phyloP scores from a whole-genome alignment of 2,797 vertebrate species.

The Galago senegalensis region DNA sequence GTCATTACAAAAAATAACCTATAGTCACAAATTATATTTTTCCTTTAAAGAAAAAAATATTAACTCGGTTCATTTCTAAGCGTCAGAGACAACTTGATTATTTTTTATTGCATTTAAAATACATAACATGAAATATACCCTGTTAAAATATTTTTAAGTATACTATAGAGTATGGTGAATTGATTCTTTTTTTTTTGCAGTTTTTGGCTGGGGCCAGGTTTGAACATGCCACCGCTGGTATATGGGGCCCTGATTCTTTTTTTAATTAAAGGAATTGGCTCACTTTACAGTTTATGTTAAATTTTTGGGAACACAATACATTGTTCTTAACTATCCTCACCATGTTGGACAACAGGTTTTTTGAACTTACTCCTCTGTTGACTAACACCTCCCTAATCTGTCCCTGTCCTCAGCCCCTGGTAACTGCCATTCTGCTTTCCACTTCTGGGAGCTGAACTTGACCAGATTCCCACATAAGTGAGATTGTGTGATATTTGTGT shows the following conservation, averaged over 20 bases:
- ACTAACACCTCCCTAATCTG: neutral
- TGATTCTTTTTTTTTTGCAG: neutral
- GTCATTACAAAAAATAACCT: neutral
- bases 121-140: neutral
- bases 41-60: constrained; percentile 1
- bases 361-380: neutral
- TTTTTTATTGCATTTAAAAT: constrained; percentile 9
- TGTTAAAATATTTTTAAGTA: neutral
- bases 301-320: neutral
- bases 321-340: neutral
- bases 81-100: neutral
- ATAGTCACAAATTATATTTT: neutral
- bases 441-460: neutral
- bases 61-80: constrained; percentile 23
- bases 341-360: neutral
- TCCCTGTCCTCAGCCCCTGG: neutral
- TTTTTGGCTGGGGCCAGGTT: too few species aligned
- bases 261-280: neutral
- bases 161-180: neutral
- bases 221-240: too few species aligned
- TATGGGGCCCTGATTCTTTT: neutral
- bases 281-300: neutral
- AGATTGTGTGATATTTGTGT: neutral
- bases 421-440: neutral
- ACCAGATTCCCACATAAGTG: neutral